Evolutionary conservation across 2,113 vertebrate genomes (phyloP).

Genomic region (Rattus rattus): DNA sequence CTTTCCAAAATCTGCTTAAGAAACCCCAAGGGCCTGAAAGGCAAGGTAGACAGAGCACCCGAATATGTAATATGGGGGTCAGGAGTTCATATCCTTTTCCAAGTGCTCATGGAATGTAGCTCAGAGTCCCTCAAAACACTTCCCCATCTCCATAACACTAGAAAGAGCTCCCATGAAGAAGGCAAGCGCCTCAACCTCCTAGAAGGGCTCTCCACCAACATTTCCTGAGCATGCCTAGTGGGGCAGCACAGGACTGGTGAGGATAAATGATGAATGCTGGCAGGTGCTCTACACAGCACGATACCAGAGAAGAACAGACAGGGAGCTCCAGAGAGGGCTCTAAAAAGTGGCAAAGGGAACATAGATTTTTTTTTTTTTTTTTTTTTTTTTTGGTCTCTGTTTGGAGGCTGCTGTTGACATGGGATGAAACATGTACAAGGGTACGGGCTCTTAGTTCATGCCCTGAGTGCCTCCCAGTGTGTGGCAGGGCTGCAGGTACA

Average conservation of each 20-base stretch:
- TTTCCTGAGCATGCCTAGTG: not conserved
- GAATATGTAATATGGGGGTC: constrained; percentile 91
- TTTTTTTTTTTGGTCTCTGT: no score
- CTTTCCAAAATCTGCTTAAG: not conserved
- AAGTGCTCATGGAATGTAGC: not conserved
- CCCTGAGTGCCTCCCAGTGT: not conserved
- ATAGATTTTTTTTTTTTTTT: no score
- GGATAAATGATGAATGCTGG: not conserved
- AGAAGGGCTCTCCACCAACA: not conserved
- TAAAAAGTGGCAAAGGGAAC: not conserved
- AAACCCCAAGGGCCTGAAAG: constrained; percentile 77
- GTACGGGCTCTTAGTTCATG: constrained; percentile 9
- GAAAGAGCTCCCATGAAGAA: not conserved
- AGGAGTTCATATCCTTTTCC: constrained; percentile 91
- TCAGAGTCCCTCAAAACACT: not conserved
- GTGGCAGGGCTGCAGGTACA: not conserved
- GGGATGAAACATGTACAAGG: constrained; percentile 48
- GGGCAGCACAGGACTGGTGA: not conserved
- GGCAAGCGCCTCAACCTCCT: not conserved
- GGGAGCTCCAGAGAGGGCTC: not conserved
- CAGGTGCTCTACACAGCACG: no score
- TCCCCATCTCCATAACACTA: not conserved
- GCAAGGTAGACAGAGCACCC: constrained; percentile 92
- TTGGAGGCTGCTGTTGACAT: not conserved
- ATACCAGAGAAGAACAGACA: not conserved